Conservation (phyloP, 2,797 vertebrate genomes). For the Spinibarbus caldwelli region DNA sequence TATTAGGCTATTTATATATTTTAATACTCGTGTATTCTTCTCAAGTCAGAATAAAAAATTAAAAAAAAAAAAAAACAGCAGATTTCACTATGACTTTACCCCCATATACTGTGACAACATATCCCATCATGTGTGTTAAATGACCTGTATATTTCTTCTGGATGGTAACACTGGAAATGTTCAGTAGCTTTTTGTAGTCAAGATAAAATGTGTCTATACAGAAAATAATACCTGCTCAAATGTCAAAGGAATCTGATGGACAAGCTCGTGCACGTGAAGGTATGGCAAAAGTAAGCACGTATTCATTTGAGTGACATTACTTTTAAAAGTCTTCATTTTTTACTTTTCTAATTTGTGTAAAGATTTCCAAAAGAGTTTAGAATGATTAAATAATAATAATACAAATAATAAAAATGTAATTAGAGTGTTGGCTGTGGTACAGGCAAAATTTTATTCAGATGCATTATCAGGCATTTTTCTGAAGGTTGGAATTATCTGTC, state of each 20-base stretch:
- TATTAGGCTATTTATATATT: not conserved
- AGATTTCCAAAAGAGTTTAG: too few relatives aligned
- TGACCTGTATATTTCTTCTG: not conserved
- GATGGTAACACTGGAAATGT: not conserved
- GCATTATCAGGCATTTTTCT: too few relatives aligned
- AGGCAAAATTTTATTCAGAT: too few relatives aligned
- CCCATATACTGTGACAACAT: not conserved
- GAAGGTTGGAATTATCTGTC: too few relatives aligned
- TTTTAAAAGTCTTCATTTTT: too few relatives aligned
- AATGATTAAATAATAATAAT: too few relatives aligned
- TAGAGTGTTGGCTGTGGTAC: too few relatives aligned
- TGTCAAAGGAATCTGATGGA: too few relatives aligned
- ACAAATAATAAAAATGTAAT: too few relatives aligned
- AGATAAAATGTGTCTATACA: conserved; percentile 2
- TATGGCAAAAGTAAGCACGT: not conserved
- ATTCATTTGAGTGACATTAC: not conserved
- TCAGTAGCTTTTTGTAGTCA: not conserved
- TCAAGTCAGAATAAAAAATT: not conserved
- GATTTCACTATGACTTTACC: not conserved
- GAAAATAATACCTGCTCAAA: not conserved
- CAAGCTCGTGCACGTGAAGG: too few relatives aligned
- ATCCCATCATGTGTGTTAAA: not conserved
- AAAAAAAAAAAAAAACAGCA: too few relatives aligned
- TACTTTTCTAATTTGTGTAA: too few relatives aligned
- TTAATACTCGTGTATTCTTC: not conserved